Percentiles rank a stretch among this genome's conserved stretches.
These are phyloP conservation scores for Cherax destructor DNA, from an alignment of 1,140 invertebrate genomes.

Conservation along the genomic window DNA sequence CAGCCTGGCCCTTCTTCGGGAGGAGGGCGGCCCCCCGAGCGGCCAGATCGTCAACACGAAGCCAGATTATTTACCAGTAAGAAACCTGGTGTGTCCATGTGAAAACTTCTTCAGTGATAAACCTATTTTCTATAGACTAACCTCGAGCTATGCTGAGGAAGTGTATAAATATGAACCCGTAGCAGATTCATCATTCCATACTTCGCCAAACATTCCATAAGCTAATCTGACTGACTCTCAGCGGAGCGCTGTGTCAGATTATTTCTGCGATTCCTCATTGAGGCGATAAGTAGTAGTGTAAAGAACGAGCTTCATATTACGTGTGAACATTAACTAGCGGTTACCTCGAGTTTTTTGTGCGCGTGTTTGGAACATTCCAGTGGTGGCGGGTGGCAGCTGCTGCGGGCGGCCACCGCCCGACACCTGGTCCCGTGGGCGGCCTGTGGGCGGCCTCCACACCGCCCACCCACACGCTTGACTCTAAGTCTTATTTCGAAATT, in stretches of 20 bases:
- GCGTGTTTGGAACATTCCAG: conserved; percentile 65
- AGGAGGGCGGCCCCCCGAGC: conserved; percentile 16
- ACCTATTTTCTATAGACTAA: conserved; percentile 50
- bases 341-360: conserved; percentile 66
- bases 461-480: conserved; percentile 37
- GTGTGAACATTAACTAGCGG: conserved; percentile 68
- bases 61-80: conserved; percentile 20
- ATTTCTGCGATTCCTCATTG: conserved; percentile 49
- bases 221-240: conserved; percentile 9
- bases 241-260: conserved; percentile 15
- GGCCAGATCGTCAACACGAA: conserved; percentile 12
- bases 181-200: conserved; percentile 42
- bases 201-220: conserved; percentile 60
- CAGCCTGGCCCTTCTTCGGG: conserved; percentile 34
- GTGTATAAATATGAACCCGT: conserved; percentile 42
- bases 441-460: conserved; percentile 31
- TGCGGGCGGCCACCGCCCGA: conserved; percentile 41
- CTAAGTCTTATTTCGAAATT: neutral
- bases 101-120: conserved; percentile 61
- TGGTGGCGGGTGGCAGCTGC: conserved; percentile 58
- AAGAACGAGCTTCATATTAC: conserved; percentile 66
- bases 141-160: conserved; percentile 34
- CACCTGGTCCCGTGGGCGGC: conserved; percentile 33
- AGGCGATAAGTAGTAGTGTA: conserved; percentile 56
- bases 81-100: conserved; percentile 63